These are phyloP conservation scores for Heliornis fulica DNA, from an alignment of 2,113 vertebrate species.

Conservation along the genomic window DNA sequence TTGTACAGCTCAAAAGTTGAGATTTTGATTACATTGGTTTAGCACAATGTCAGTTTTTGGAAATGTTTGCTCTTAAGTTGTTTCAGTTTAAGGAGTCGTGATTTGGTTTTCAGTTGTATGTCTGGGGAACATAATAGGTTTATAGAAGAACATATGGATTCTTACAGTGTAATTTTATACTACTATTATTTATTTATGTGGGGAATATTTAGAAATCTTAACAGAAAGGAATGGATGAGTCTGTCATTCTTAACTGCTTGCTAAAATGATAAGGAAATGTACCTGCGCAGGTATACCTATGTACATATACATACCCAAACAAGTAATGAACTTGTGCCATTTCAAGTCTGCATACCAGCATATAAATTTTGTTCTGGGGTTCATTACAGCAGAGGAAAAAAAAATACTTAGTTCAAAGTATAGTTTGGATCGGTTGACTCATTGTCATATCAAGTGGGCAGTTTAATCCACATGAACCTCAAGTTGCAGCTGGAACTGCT, in stretches of 20 bases:
- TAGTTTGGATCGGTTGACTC: slow-evolving; percentile 2
- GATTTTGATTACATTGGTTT: background rate
- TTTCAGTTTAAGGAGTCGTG: background rate
- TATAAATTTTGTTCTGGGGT: background rate
- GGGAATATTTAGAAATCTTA: background rate
- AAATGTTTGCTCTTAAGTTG: background rate
- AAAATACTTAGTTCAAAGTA: background rate
- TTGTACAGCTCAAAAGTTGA: background rate
- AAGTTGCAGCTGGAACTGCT: slow-evolving; percentile 19
- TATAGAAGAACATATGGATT: background rate
- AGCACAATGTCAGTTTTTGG: background rate
- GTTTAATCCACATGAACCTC: slow-evolving; percentile 14
- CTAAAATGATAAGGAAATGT: background rate
- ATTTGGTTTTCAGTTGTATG: background rate
- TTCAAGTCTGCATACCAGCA: background rate
- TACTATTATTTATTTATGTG: background rate
- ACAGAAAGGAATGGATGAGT: background rate
- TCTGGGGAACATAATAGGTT: background rate
- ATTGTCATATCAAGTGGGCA: background rate
- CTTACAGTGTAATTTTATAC: background rate
- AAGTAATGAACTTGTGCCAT: background rate
- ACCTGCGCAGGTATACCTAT: too few relatives aligned
- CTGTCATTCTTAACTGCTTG: background rate
- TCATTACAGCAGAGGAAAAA: background rate
- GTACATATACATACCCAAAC: background rate